These are phyloP conservation scores for Halesus radiatus DNA, from an alignment of 1,140 invertebrate species.

Conservation along the genomic window DNA sequence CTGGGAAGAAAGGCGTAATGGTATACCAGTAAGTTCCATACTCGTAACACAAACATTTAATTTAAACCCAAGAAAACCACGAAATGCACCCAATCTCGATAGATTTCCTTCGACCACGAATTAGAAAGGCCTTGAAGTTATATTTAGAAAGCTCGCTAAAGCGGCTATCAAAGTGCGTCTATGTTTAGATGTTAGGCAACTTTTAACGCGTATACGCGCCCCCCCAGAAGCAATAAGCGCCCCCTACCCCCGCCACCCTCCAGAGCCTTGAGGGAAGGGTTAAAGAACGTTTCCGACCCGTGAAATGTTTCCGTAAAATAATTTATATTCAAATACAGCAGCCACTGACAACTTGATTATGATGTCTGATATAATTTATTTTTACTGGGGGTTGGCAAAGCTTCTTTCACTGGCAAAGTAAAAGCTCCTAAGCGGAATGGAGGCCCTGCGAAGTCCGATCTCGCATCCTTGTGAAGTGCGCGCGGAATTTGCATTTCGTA, in stretches of 20 bases:
- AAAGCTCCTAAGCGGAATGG: conserved; percentile 37
- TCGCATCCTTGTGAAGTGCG: conserved; percentile 28
- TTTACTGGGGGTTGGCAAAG: conserved; percentile 50
- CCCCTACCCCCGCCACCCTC: background rate
- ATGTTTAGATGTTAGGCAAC: conserved; percentile 36
- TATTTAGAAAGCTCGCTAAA: conserved; percentile 33
- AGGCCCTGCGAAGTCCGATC: conserved; percentile 19
- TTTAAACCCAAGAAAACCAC: too few species aligned
- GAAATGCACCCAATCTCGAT: background rate
- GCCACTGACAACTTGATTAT: conserved; percentile 58
- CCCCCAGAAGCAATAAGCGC: background rate
- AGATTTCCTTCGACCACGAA: conserved; percentile 22
- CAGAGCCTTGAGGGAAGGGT: conserved; percentile 48
- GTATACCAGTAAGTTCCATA: too few species aligned
- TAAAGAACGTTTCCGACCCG: conserved; percentile 51
- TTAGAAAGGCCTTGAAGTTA: conserved; percentile 31
- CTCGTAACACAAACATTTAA: too few species aligned
- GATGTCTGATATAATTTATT: conserved; percentile 59
- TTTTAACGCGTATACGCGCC: conserved; percentile 31
- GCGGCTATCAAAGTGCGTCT: conserved; percentile 28
- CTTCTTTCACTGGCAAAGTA: conserved; percentile 40
- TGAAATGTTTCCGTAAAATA: conserved; percentile 54
- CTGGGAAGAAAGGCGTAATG: too few species aligned
- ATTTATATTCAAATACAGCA: conserved; percentile 58
- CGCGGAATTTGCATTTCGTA: conserved; percentile 57